Evolutionary conservation across 2,888 invertebrate species (phyloP).

Genomic region (Ligdia adustata): DNA sequence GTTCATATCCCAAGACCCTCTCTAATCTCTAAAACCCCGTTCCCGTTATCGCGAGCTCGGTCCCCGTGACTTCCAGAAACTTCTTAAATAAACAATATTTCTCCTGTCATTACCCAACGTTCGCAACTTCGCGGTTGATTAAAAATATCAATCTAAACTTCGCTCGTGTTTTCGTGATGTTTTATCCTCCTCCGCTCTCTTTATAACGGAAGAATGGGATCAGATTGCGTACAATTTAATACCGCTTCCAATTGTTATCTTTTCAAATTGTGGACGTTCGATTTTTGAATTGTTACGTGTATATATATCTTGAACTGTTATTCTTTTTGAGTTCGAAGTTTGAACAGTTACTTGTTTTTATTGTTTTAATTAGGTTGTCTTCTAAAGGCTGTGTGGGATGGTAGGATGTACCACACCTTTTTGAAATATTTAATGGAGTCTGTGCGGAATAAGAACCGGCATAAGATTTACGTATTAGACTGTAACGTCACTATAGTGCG

Average conservation of each 20-base stretch:
- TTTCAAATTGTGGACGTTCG: neutral
- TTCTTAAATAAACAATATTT: conserved; percentile 58
- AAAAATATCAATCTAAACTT: conserved; percentile 57
- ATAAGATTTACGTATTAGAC: too few species aligned
- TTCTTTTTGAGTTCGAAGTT: too few species aligned
- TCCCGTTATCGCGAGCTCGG: conserved; percentile 14
- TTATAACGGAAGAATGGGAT: conserved; percentile 22
- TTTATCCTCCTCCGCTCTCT: conserved; percentile 21
- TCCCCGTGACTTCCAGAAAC: conserved; percentile 36
- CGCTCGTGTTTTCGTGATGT: conserved; percentile 23
- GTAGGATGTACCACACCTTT: too few species aligned
- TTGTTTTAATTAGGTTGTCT: too few species aligned
- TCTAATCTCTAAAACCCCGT: conserved; percentile 17
- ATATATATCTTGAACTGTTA: too few species aligned
- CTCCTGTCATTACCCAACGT: conserved; percentile 52
- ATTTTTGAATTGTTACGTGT: too few species aligned
- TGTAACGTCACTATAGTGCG: too few species aligned
- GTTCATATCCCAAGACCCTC: too few species aligned
- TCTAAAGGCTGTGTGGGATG: too few species aligned
- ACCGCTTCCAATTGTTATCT: conserved; percentile 8
- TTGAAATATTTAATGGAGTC: too few species aligned
- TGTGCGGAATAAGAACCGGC: too few species aligned
- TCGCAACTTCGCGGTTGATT: conserved; percentile 58
- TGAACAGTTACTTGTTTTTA: too few species aligned
- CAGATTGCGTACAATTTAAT: conserved; percentile 16